Evolutionary conservation across 2,113 vertebrate genomes (phyloP).

Genomic region (Microtus pennsylvanicus): DNA sequence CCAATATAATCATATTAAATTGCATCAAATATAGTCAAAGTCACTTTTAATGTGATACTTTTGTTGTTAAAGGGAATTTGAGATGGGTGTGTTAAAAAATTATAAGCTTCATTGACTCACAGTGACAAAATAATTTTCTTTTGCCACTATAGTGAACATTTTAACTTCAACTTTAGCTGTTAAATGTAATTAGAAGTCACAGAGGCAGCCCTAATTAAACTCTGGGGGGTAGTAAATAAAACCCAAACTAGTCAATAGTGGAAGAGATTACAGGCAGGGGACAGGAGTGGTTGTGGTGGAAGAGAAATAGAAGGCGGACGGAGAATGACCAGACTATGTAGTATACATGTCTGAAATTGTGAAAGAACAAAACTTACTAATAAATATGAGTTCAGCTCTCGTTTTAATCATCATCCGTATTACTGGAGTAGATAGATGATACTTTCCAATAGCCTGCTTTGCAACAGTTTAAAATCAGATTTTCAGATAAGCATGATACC

Average conservation of each 20-base stretch:
- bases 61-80: constrained; percentile 57
- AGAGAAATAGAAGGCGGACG: too few species aligned
- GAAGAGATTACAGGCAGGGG: background rate
- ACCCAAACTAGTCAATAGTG: background rate
- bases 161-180: constrained; percentile 42
- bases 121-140: constrained; percentile 36
- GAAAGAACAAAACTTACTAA: background rate
- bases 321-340: background rate
- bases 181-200: constrained; percentile 34
- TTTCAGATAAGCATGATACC: background rate
- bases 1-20: constrained; percentile 19
- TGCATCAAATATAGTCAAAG: constrained; percentile 19
- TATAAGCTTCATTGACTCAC: background rate
- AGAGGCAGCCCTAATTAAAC: background rate
- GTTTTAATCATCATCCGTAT: constrained; percentile 32
- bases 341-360: background rate
- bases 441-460: background rate
- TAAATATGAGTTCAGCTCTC: background rate
- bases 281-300: background rate
- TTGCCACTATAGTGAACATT: constrained; percentile 39
- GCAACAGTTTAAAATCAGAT: constrained; percentile 26
- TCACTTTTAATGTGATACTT: constrained; percentile 45
- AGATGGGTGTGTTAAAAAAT: constrained; percentile 37
- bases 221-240: background rate
- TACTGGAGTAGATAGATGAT: constrained; percentile 9